Evolutionary conservation across 2,113 vertebrate species (phyloP).

Genomic region (Carollia perspicillata): DNA sequence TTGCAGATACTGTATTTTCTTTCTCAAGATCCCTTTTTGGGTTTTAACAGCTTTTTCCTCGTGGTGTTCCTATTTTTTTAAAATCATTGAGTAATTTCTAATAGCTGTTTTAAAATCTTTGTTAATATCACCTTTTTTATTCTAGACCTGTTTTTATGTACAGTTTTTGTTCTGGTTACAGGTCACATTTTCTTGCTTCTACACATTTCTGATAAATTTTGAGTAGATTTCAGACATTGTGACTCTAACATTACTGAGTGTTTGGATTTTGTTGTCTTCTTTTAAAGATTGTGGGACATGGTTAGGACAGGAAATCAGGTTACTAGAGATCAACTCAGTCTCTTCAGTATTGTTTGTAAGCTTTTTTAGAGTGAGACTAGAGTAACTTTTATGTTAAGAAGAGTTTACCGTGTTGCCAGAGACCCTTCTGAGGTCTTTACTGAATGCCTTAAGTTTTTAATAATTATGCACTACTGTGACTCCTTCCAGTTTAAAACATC

Average conservation of each 20-base stretch:
- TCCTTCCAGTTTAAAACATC: not conserved
- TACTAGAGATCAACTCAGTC: not conserved
- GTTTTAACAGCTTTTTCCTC: not conserved
- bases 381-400: not conserved
- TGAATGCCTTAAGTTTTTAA: not conserved
- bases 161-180: constrained; percentile 11
- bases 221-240: not conserved
- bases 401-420: not conserved
- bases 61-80: not conserved
- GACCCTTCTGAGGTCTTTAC: not conserved
- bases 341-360: constrained; percentile 19
- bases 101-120: not conserved
- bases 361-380: not conserved
- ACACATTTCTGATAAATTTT: not conserved
- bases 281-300: not conserved
- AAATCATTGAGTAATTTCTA: not conserved
- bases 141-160: not conserved
- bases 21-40: not conserved
- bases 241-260: not conserved
- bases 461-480: not conserved
- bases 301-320: not conserved
- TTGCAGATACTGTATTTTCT: constrained; percentile 7
- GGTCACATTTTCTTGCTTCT: not conserved
- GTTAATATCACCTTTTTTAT: not conserved
- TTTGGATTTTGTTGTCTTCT: constrained; percentile 16